Conservation (phyloP, 2,797 vertebrate species). For the Intellagama lesueurii region DNA sequence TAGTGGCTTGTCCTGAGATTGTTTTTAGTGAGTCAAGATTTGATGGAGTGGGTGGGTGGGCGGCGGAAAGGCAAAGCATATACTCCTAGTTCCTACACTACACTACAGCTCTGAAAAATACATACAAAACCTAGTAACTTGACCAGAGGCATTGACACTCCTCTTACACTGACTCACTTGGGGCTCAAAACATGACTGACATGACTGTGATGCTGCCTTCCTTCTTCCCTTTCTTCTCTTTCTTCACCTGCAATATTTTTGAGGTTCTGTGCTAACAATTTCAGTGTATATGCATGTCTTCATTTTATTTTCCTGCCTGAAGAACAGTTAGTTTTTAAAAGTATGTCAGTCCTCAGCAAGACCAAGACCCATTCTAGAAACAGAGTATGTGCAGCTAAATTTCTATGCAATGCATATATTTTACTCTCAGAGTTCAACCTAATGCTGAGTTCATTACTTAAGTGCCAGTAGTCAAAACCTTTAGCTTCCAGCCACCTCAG, state of each 20-base stretch:
- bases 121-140: not conserved
- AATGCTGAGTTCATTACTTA: slow-evolving; percentile 51
- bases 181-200: not conserved
- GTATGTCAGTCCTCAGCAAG: not conserved
- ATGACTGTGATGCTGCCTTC: not conserved
- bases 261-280: slow-evolving; percentile 33
- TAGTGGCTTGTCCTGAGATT: not conserved
- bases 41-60: not conserved
- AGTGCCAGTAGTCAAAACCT: slow-evolving; percentile 32
- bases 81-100: too few species aligned
- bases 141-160: not conserved
- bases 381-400: slow-evolving; percentile 49
- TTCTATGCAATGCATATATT: slow-evolving; percentile 32
- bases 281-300: slow-evolving; percentile 1
- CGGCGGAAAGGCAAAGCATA: not conserved
- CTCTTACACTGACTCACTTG: not conserved
- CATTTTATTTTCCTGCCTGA: not conserved
- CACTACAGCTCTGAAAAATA: not conserved
- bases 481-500: slow-evolving; percentile 44
- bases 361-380: slow-evolving; percentile 42
- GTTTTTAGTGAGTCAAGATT: too few species aligned
- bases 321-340: not conserved
- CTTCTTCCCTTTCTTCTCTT: not conserved
- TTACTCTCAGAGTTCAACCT: slow-evolving; percentile 27
- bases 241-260: not conserved